These are phyloP conservation scores for Diachrysia chrysitis DNA, from an alignment of 2,888 invertebrate genomes.

Conservation along the genomic window DNA sequence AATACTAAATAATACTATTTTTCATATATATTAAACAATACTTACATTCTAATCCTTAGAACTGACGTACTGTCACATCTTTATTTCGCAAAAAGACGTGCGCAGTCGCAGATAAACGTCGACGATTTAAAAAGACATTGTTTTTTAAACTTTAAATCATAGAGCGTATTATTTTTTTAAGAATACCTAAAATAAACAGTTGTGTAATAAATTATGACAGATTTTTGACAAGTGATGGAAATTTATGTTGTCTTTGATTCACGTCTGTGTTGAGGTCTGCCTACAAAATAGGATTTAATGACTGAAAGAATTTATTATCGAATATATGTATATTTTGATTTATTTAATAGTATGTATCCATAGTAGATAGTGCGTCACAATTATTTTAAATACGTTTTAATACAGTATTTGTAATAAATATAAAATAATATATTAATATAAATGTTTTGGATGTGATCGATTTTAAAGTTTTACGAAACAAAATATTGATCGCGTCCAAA, in stretches of 20 bases:
- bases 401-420: conserved; percentile 56
- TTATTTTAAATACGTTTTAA: conserved; percentile 44
- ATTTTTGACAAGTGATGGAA: background rate
- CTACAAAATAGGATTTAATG: conserved; percentile 12
- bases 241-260: background rate
- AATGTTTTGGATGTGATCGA: conserved; percentile 86
- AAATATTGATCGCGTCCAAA: conserved; percentile 84
- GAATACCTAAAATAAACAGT: conserved; percentile 9
- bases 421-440: conserved; percentile 52
- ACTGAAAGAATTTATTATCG: conserved; percentile 28
- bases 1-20: background rate
- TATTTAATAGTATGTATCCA: conserved; percentile 25
- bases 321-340: conserved; percentile 33
- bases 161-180: background rate
- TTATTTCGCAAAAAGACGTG: conserved; percentile 76
- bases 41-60: conserved; percentile 3
- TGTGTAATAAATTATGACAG: background rate
- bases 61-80: conserved; percentile 74
- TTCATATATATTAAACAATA: too few species aligned
- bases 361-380: conserved; percentile 48
- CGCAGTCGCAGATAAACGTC: conserved; percentile 57
- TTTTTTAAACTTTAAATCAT: conserved; percentile 9
- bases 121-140: conserved; percentile 28
- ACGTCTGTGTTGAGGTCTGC: background rate
- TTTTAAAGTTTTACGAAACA: conserved; percentile 58